Conservation (phyloP, 2,113 vertebrate genomes). For the Sinocyclocheilus rhinocerous region DNA sequence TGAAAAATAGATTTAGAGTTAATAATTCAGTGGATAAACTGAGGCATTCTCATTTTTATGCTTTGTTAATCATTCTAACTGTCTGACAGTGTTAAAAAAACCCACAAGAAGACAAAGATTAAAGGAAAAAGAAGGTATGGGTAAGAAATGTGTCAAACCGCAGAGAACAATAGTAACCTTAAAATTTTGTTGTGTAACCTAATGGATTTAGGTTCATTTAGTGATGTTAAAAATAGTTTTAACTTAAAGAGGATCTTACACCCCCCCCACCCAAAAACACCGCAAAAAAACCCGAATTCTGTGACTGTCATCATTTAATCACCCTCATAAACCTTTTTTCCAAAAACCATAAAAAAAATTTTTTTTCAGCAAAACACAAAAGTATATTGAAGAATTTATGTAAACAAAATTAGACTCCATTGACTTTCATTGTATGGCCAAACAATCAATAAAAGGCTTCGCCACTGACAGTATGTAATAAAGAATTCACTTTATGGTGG, state of each 20-base stretch:
- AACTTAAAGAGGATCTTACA: neutral
- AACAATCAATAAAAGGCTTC: neutral
- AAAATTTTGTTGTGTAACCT: neutral
- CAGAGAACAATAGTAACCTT: neutral
- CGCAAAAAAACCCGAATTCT: no score
- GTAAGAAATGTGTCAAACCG: neutral
- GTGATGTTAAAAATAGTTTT: neutral
- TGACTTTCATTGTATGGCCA: neutral
- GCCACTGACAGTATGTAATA: neutral
- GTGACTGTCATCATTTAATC: neutral
- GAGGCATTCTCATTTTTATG: neutral
- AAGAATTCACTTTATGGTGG: neutral
- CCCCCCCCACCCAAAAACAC: no score
- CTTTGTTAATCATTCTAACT: neutral
- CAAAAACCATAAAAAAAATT: no score
- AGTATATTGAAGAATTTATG: neutral
- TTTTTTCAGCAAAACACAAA: neutral
- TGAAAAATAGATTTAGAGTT: neutral
- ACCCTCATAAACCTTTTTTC: neutral
- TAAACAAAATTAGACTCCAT: neutral
- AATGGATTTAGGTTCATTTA: neutral
- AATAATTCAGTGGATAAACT: conserved; percentile 28
- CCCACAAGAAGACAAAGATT: no score
- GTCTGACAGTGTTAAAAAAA: neutral
- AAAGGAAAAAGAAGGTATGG: neutral